These are phyloP conservation scores for Drosophila testacea DNA, from an alignment of 2,888 invertebrate genomes.

Conservation along the genomic window DNA sequence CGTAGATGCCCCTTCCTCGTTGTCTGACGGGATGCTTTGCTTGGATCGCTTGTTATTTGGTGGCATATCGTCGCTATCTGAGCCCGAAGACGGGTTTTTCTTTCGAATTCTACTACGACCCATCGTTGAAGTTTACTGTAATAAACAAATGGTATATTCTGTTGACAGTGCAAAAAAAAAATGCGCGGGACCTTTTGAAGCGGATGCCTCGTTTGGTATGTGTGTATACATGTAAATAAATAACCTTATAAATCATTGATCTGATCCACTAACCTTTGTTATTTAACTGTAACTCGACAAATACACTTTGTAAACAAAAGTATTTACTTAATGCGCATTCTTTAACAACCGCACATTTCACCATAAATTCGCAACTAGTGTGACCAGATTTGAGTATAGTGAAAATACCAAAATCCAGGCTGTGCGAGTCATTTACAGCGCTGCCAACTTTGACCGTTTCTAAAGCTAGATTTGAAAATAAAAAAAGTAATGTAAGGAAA, in stretches of 20 bases:
- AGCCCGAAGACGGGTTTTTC: conserved; percentile 12
- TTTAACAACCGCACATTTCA: neutral
- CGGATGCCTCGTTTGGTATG: too few relatives aligned
- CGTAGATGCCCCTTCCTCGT: conserved; percentile 24
- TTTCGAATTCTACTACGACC: conserved; percentile 31
- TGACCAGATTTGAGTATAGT: neutral
- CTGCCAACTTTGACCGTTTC: too few relatives aligned
- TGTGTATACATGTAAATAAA: neutral
- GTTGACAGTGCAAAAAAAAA: conserved; percentile 13
- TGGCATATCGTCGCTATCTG: conserved; percentile 11
- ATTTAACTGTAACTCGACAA: neutral
- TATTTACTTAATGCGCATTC: neutral
- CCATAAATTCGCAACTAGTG: neutral
- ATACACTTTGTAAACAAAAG: neutral
- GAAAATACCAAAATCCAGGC: neutral
- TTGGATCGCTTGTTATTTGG: conserved; percentile 27
- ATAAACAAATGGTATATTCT: neutral
- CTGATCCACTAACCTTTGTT: neutral
- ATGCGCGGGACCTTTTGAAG: conserved; percentile 36
- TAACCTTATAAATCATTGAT: neutral
- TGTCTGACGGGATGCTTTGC: neutral
- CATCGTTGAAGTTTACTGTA: conserved; percentile 28
- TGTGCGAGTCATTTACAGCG: too few relatives aligned
- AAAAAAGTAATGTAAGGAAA: too few relatives aligned
- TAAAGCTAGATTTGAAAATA: too few relatives aligned